phyloP scores from a whole-genome alignment of 2,797 vertebrate genomes.

The Rhinoraja longicauda region DNA sequence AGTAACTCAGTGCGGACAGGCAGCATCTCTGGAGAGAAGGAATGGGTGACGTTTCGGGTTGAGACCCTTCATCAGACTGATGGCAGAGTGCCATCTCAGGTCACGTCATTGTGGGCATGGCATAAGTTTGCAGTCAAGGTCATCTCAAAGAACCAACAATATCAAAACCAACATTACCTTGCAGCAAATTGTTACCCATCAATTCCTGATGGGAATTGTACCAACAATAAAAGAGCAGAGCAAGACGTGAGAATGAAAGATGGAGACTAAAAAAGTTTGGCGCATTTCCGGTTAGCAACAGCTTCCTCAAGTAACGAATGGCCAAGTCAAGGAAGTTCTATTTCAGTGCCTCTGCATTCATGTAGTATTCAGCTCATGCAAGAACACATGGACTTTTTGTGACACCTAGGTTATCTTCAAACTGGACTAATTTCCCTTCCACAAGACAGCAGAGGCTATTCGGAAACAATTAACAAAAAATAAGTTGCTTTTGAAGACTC shows the following conservation, averaged over 20 bases:
- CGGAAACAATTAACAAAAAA: background rate
- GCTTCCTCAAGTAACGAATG: background rate
- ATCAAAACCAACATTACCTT: background rate
- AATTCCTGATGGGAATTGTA: no score
- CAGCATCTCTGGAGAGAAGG: no score
- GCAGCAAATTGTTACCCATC: background rate
- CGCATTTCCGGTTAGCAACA: background rate
- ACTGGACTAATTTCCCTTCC: background rate
- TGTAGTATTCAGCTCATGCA: background rate
- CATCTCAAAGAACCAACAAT: background rate
- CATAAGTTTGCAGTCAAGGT: background rate
- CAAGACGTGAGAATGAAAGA: background rate
- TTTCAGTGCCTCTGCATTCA: background rate
- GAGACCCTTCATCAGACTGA: no score
- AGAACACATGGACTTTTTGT: background rate
- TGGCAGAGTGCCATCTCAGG: background rate
- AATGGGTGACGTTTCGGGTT: no score
- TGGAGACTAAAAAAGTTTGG: background rate
- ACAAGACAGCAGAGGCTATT: background rate
- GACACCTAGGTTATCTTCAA: background rate
- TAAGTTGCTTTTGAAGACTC: background rate
- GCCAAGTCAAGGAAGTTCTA: background rate
- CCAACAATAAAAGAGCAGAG: no score
- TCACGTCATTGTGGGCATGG: background rate
- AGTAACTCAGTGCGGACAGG: no score